Percentiles rank a stretch among this genome's conserved stretches.
phyloP scores from a whole-genome alignment of 2,113 vertebrate genomes.

The Sinocyclocheilus anshuiensis region DNA sequence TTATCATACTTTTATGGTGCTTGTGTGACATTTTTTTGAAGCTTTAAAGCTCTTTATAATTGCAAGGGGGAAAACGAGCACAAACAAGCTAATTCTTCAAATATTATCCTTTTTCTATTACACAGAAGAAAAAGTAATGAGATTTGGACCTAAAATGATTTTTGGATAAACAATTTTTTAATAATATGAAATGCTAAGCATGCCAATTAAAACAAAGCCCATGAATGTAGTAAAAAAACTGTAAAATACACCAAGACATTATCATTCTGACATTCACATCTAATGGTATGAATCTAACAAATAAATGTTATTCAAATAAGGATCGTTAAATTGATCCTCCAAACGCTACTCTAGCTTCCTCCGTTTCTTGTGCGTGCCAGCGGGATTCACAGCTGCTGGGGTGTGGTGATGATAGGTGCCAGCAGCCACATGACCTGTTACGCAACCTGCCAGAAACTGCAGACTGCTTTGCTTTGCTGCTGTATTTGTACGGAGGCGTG shows the following conservation, averaged over 20 bases:
- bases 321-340: neutral
- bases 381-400: no score
- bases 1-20: neutral
- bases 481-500: slow-evolving; percentile 38
- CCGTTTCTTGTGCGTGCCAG: slow-evolving; percentile 10
- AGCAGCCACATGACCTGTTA: slow-evolving; percentile 67
- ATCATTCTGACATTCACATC: neutral
- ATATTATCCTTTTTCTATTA: no score
- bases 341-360: neutral
- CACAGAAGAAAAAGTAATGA: no score
- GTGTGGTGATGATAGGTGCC: no score
- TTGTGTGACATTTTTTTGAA: neutral
- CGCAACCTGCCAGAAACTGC: slow-evolving; percentile 68
- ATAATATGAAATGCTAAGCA: no score
- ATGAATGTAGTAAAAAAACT: neutral
- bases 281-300: neutral
- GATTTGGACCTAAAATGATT: no score
- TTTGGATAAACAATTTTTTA: no score
- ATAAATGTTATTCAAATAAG: neutral
- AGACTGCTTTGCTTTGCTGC: slow-evolving; percentile 38
- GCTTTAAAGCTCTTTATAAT: neutral
- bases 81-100: neutral
- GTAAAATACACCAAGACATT: neutral
- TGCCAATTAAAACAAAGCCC: neutral
- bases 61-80: neutral